Base-by-base conservation (phyloP, 2,888 invertebrate genomes). In the Dermolepida albohirtum region DNA sequence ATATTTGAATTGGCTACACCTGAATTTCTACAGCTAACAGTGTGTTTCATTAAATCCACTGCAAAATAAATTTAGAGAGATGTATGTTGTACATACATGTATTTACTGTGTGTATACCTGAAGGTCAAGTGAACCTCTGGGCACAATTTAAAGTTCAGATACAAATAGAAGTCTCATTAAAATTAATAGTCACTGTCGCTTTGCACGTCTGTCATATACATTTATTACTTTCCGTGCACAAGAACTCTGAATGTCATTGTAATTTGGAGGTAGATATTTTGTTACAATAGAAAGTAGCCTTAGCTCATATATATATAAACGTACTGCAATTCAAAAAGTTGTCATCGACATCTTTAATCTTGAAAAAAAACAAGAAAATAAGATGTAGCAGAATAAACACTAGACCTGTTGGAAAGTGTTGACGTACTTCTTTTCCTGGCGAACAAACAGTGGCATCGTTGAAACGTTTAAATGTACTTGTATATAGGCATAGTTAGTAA, bases 81-180 rank as follows among this genome's bases (percentile, higher is more conserved):
- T 8, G 10, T 10, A 8, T 6, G 4, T 34, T 29, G 29, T 29
- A 29, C 6, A 6, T 29, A 29, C 12, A 29, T 44, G 8, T 29
- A 29, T 11, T 59, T 47, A 57, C 43, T 10, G 22, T 57, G 16
- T 43, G 44, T 43, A 27, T 43, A 57, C 43, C 50, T 51, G 51
- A 52, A 64, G 52, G 52, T 11, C 22, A 27, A 12, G 22, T 64
- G 1, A 50, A 51, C 63, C 63, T 63, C 39, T 41, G 11, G 49
- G 64, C 64, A 16, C 17, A 29, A 50, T 43, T 41, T 52, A 27
- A 22, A 44, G 16, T 14, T 41, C 29, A 52, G 17, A 64, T 41
- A 52, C 29, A 29, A 64, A 40, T 39, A 40, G 40, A 41, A 29
- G 40, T 39, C 64, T 50, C 64, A 50, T 64, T 64, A 64, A 50